A percentile compares a stretch with the other conserved stretches of the same genome.
phyloP scores from a whole-genome alignment of 1,140 invertebrate genomes.

The Lamellibrachia luymesi region DNA sequence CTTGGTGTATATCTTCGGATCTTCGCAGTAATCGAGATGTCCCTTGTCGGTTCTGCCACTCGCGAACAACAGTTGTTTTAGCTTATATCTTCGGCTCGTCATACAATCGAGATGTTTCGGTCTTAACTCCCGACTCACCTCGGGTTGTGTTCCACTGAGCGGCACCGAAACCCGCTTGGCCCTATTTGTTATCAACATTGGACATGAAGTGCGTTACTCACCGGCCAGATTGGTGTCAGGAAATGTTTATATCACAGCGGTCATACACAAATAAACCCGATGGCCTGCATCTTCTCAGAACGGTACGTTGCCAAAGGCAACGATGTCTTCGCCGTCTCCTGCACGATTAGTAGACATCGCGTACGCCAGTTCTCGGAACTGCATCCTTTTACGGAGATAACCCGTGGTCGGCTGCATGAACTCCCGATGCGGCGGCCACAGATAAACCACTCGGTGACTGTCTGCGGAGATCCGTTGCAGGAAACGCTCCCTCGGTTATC shows the following conservation, averaged over 20 bases:
- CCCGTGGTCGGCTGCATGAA: background rate
- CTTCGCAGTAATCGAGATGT: background rate
- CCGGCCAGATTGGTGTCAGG: background rate
- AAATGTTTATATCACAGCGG: background rate
- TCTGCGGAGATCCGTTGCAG: background rate
- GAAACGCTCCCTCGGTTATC: background rate
- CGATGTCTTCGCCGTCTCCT: background rate
- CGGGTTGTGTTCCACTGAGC: background rate
- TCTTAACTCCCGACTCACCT: background rate
- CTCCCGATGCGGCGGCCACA: background rate
- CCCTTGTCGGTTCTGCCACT: background rate
- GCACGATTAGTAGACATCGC: background rate
- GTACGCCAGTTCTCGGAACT: background rate
- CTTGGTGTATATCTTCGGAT: background rate
- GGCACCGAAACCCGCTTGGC: background rate
- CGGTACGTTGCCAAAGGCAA: background rate
- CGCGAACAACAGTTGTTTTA: background rate
- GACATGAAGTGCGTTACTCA: background rate
- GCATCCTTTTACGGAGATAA: background rate
- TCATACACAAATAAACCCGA: background rate
- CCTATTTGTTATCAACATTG: background rate
- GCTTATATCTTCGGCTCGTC: background rate
- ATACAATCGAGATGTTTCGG: too few species aligned
- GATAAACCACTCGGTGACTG: background rate
- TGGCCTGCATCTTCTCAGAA: background rate